Conservation (phyloP, 2,113 vertebrate genomes). For the Mesocricetus auratus region DNA sequence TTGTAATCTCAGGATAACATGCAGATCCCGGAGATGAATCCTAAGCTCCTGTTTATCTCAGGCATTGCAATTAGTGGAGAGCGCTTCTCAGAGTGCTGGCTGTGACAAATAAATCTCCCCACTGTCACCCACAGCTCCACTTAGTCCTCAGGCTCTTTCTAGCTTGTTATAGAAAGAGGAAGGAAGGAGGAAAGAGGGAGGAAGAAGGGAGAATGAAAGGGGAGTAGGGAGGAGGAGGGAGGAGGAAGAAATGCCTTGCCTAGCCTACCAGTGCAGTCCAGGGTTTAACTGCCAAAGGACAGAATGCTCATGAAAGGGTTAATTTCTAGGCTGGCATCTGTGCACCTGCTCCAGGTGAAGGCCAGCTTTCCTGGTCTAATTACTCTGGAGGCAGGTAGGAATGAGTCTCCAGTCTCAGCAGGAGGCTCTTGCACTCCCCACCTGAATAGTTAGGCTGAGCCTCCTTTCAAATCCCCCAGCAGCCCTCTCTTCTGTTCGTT, state of each 20-base stretch:
- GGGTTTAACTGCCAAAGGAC: not conserved
- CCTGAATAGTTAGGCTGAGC: not conserved
- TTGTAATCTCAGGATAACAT: constrained; percentile 53
- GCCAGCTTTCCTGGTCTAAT: not conserved
- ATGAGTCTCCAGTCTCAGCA: not conserved
- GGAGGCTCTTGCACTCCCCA: constrained; percentile 26
- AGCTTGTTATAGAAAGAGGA: not conserved
- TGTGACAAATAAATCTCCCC: not conserved
- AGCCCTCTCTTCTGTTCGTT: not conserved
- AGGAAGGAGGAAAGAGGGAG: too few relatives aligned
- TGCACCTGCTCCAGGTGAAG: not conserved
- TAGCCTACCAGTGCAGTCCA: too few relatives aligned
- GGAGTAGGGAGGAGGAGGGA: not conserved
- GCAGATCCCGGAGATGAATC: constrained; percentile 4
- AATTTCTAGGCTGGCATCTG: not conserved
- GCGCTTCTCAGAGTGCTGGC: not conserved
- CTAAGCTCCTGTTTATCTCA: not conserved
- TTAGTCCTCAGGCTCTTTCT: not conserved
- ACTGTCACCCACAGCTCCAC: not conserved
- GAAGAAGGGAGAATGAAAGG: not conserved
- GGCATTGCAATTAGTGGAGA: not conserved
- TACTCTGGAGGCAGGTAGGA: not conserved
- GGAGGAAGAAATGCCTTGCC: not conserved
- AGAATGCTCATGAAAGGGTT: not conserved
- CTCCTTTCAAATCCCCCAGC: not conserved